A percentile compares a stretch with the other conserved stretches of the same genome.
Conservation (phyloP, 2,113 vertebrate species). For the Albula glossodonta region DNA sequence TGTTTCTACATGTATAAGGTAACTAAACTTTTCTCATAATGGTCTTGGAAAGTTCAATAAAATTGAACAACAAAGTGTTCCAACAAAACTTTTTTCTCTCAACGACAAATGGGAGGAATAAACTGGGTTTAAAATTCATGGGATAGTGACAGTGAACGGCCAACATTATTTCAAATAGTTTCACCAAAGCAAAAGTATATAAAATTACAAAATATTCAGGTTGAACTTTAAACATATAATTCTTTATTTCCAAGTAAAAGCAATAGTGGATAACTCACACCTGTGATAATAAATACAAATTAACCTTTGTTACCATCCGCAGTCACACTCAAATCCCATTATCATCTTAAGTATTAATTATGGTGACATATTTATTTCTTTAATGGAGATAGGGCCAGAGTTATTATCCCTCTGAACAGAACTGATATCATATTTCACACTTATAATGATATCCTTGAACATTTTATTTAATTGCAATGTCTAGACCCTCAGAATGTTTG, state of each 20-base stretch:
- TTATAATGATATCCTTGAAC: slow-evolving; percentile 8
- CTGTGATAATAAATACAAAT: slow-evolving; percentile 27
- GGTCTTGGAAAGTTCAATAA: too few species aligned
- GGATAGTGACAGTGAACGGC: background rate
- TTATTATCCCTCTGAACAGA: background rate
- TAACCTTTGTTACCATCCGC: slow-evolving; percentile 21
- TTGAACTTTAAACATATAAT: slow-evolving; percentile 23
- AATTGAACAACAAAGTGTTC: background rate
- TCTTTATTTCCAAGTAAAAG: slow-evolving; percentile 1
- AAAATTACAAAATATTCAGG: slow-evolving; percentile 6
- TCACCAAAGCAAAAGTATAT: background rate
- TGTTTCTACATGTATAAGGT: too few species aligned
- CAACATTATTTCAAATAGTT: background rate
- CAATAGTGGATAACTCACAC: background rate
- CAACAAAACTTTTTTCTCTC: too few species aligned
- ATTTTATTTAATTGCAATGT: slow-evolving; percentile 11
- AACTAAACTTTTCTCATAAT: too few species aligned
- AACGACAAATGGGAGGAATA: too few species aligned
- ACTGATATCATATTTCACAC: background rate
- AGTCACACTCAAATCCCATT: slow-evolving; percentile 23
- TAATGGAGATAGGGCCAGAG: slow-evolving; percentile 15
- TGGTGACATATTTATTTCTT: slow-evolving; percentile 25
- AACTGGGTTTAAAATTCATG: background rate
- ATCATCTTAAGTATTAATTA: slow-evolving; percentile 18
- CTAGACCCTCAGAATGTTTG: slow-evolving; percentile 8